These are phyloP conservation scores for Lepisosteus oculatus DNA, from an alignment of 2,113 vertebrate genomes.

Conservation along the genomic window DNA sequence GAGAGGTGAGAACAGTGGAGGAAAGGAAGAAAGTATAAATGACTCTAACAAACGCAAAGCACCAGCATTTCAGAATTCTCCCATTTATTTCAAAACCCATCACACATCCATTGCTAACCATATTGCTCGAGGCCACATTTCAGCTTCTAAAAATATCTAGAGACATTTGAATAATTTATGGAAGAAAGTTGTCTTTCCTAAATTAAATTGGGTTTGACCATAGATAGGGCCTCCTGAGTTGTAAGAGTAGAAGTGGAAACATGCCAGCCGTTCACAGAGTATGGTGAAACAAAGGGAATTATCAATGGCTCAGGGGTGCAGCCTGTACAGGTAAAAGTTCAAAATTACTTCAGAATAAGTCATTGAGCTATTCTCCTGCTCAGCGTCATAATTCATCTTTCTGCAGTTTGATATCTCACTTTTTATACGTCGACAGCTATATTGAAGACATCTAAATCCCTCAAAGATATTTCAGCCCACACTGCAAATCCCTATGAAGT, in stretches of 20 bases:
- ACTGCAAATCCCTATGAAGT: not conserved
- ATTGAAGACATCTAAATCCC: not conserved
- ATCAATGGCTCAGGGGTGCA: not conserved
- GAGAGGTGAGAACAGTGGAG: too few relatives aligned
- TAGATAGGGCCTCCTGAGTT: not conserved
- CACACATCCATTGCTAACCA: too few relatives aligned
- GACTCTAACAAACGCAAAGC: too few relatives aligned
- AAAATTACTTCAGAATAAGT: not conserved
- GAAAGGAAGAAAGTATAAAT: too few relatives aligned
- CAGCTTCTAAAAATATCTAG: too few relatives aligned
- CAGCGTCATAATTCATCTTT: not conserved
- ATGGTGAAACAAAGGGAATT: slow-evolving; percentile 5
- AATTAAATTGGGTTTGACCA: slow-evolving; percentile 1
- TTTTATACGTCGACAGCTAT: not conserved
- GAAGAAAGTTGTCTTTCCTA: not conserved
- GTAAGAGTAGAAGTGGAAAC: not conserved
- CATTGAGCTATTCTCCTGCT: not conserved
- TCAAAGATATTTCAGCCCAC: not conserved
- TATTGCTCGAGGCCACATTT: too few relatives aligned
- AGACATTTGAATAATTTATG: slow-evolving; percentile 1
- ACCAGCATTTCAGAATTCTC: too few relatives aligned
- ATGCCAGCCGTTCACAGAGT: not conserved
- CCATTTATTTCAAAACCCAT: too few relatives aligned
- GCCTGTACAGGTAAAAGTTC: not conserved
- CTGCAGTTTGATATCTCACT: not conserved